A percentile compares a stretch with the other conserved stretches of the same genome.
Evolutionary conservation across 1,140 invertebrate species (phyloP).

Genomic region (Micrasema minimum): DNA sequence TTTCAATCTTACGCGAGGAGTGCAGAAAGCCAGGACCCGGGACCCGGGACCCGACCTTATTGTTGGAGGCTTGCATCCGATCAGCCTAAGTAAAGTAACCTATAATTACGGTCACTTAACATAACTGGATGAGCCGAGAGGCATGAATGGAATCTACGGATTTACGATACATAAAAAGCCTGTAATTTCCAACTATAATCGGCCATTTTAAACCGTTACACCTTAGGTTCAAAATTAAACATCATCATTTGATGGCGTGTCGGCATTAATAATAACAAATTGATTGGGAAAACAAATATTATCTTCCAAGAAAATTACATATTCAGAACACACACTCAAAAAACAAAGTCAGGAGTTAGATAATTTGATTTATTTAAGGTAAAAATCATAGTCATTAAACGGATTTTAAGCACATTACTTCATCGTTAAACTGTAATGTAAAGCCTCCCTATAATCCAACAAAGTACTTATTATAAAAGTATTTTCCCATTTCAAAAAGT

Average conservation of each 20-base stretch:
- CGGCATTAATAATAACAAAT: constrained; percentile 35
- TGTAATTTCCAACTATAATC: constrained; percentile 39
- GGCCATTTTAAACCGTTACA: constrained; percentile 24
- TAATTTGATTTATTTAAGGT: too few species aligned
- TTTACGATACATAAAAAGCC: constrained; percentile 41
- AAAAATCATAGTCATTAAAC: too few species aligned
- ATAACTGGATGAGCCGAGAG: constrained; percentile 50
- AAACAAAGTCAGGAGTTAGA: too few species aligned
- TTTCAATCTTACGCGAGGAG: constrained; percentile 17
- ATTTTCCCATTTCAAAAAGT: too few species aligned
- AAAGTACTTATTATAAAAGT: too few species aligned
- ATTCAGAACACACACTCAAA: not conserved
- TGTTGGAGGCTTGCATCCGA: constrained; percentile 7
- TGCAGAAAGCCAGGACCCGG: not conserved
- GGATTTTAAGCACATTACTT: too few species aligned
- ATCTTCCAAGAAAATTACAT: not conserved
- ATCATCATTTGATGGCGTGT: constrained; percentile 36
- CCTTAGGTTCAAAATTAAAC: constrained; percentile 30
- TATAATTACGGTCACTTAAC: constrained; percentile 51
- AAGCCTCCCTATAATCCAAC: too few species aligned
- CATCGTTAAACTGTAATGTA: too few species aligned
- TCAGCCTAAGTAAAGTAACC: constrained; percentile 37
- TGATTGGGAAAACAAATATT: constrained; percentile 37
- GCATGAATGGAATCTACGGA: constrained; percentile 30
- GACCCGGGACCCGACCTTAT: constrained; percentile 9